These are phyloP conservation scores for Bolborhynchus lineola DNA, from an alignment of 2,113 vertebrate genomes.

Conservation along the genomic window DNA sequence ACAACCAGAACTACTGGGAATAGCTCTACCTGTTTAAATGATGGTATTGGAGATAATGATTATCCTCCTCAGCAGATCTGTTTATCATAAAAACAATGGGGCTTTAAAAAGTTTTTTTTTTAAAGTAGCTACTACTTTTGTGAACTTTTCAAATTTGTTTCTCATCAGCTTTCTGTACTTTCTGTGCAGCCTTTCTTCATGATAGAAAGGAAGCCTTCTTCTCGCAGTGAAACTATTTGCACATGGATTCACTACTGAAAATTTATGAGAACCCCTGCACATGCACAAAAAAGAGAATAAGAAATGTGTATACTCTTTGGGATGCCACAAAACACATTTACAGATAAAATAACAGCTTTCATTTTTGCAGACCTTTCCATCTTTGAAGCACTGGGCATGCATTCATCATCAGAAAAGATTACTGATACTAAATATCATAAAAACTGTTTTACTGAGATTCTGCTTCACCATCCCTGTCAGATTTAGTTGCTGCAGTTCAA, in stretches of 20 bases:
- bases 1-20: not conserved
- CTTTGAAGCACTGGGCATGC: not conserved
- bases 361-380: conserved; percentile 16
- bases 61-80: not conserved
- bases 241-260: conserved; percentile 23
- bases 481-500: not conserved
- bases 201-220: conserved; percentile 16
- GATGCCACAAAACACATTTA: conserved; percentile 7
- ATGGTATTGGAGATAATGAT: not conserved
- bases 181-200: conserved; percentile 13
- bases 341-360: conserved; percentile 29
- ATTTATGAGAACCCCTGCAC: conserved; percentile 24
- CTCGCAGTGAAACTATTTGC: conserved; percentile 53
- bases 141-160: conserved; percentile 31
- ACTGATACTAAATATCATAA: not conserved
- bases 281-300: conserved; percentile 33
- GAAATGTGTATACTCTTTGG: not conserved
- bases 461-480: not conserved
- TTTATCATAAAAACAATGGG: not conserved
- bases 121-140: not conserved
- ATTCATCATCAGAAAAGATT: not conserved
- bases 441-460: not conserved
- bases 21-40: not conserved
- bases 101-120: not conserved
- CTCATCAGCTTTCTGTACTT: conserved; percentile 40